These are phyloP conservation scores for Allygus modestus DNA, from an alignment of 2,888 invertebrate species.

Conservation along the genomic window DNA sequence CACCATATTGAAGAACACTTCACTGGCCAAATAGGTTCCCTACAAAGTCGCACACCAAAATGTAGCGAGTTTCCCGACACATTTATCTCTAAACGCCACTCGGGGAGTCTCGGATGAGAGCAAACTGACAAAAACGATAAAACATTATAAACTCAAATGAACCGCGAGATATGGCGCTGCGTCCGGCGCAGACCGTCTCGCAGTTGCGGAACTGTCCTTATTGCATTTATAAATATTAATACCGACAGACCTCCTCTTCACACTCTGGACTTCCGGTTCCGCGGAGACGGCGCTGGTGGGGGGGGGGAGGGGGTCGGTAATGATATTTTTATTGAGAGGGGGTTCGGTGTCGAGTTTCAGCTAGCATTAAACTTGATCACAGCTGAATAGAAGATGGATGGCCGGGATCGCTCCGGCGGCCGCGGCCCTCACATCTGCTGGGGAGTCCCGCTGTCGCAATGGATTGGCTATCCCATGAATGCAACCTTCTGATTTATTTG, in stretches of 20 bases:
- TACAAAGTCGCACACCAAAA: too few relatives aligned
- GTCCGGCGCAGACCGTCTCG: background rate
- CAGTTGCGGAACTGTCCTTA: conserved; percentile 42
- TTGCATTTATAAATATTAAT: conserved; percentile 56
- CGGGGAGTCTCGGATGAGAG: background rate
- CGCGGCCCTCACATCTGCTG: background rate
- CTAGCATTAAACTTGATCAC: conserved; percentile 22
- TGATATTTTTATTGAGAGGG: conserved; percentile 54
- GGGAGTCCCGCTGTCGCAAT: background rate
- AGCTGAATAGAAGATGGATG: conserved; percentile 44
- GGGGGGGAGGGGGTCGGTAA: background rate
- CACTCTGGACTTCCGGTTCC: background rate
- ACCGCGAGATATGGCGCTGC: background rate
- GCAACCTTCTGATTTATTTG: too few relatives aligned
- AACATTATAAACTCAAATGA: conserved; percentile 16
- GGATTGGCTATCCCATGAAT: too few relatives aligned
- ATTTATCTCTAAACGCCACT: background rate
- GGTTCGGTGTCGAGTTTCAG: conserved; percentile 42
- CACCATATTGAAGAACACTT: too few relatives aligned
- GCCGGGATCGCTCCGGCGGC: background rate
- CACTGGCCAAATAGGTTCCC: too few relatives aligned
- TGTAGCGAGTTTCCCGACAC: background rate
- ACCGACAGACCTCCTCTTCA: background rate
- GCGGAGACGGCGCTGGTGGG: background rate
- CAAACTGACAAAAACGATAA: background rate